phyloP scores from a whole-genome alignment of 2,113 vertebrate genomes.

The Hiodon alosoides region DNA sequence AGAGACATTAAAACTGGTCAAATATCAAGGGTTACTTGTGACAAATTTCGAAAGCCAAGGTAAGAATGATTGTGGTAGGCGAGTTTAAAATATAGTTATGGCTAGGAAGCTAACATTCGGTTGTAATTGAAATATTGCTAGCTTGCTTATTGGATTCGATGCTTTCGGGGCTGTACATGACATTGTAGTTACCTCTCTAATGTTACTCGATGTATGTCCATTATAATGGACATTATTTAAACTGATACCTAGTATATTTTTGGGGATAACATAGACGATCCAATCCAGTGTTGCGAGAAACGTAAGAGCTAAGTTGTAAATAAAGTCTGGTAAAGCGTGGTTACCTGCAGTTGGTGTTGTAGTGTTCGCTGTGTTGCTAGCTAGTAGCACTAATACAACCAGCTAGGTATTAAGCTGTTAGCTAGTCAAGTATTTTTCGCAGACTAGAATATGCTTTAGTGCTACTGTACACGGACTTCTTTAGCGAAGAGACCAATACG shows the following conservation, averaged over 20 bases:
- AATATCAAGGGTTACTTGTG: neutral
- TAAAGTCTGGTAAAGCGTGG: slow-evolving; percentile 20
- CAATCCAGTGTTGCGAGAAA: neutral
- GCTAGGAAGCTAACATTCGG: neutral
- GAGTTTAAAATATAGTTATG: neutral
- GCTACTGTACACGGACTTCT: too few relatives aligned
- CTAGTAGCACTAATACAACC: too few relatives aligned
- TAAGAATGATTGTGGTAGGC: slow-evolving; percentile 31
- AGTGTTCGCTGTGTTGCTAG: too few relatives aligned
- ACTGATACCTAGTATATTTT: neutral
- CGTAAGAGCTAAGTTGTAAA: slow-evolving; percentile 20
- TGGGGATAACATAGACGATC: neutral
- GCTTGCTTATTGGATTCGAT: slow-evolving; percentile 21
- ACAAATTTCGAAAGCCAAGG: slow-evolving; percentile 32
- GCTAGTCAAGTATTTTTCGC: too few relatives aligned
- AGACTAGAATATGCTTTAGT: too few relatives aligned
- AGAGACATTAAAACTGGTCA: neutral
- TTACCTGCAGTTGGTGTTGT: neutral
- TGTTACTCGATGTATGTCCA: neutral
- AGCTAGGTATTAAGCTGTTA: too few relatives aligned
- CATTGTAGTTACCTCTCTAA: slow-evolving; percentile 1
- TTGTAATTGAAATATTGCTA: slow-evolving; percentile 9
- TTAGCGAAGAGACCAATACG: too few relatives aligned
- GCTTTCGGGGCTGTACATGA: slow-evolving; percentile 29
- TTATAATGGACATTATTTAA: neutral